Percentiles rank a stretch among this genome's conserved stretches.
These are phyloP conservation scores for Spodoptera littoralis DNA, from an alignment of 2,888 invertebrate genomes.

Conservation along the genomic window DNA sequence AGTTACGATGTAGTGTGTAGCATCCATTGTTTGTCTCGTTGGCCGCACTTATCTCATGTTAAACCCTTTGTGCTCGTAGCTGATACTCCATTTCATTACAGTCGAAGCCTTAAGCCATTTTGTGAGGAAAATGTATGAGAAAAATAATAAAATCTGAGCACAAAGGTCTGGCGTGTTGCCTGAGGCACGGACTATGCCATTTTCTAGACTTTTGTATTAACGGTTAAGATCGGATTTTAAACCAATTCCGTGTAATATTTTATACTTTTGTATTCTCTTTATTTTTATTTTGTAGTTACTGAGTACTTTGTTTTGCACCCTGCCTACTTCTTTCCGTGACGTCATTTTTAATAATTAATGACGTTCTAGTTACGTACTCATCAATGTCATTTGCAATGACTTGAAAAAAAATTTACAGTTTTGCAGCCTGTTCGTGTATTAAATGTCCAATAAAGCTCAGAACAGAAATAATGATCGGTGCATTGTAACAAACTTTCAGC, in stretches of 20 bases:
- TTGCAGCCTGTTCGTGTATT: no score
- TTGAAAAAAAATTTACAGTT: no score
- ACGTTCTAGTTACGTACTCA: no score
- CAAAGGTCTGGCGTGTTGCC: neutral
- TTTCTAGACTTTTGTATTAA: conserved; percentile 7
- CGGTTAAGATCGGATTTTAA: neutral
- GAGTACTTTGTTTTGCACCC: no score
- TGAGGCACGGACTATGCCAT: neutral
- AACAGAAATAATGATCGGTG: no score
- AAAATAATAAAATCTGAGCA: conserved; percentile 3
- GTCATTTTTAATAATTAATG: neutral
- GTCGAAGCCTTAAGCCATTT: neutral
- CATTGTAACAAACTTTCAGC: no score
- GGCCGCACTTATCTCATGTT: neutral
- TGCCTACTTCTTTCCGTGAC: no score
- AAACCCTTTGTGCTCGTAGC: conserved; percentile 1
- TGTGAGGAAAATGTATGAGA: neutral
- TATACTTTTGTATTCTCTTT: neutral
- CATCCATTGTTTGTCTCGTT: neutral
- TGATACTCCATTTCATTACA: neutral
- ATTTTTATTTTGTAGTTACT: no score
- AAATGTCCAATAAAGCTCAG: no score
- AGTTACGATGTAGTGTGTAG: neutral
- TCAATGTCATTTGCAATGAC: no score
- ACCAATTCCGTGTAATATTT: neutral